Percentiles rank a stretch among this genome's conserved stretches.
These are phyloP conservation scores for Homarus americanus DNA, from an alignment of 1,140 invertebrate genomes.

Conservation along the genomic window DNA sequence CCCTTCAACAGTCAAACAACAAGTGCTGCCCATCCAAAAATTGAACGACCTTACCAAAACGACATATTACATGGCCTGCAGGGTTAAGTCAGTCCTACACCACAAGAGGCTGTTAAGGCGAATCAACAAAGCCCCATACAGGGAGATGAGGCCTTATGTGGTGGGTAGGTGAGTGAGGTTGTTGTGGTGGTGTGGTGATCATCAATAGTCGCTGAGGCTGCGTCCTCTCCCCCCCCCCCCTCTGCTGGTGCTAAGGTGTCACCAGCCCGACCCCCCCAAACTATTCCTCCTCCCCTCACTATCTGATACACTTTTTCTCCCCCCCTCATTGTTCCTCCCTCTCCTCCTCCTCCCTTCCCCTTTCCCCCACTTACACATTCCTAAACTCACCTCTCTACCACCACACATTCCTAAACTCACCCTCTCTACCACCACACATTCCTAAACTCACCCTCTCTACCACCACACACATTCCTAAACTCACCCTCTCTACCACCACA, in stretches of 20 bases:
- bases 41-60: neutral
- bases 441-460: too few relatives aligned
- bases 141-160: neutral
- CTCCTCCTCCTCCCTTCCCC: neutral
- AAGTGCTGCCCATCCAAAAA: constrained; percentile 17
- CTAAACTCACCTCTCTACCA: neutral
- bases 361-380: neutral
- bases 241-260: constrained; percentile 9
- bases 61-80: constrained; percentile 5
- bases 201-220: constrained; percentile 42
- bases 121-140: neutral
- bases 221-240: neutral
- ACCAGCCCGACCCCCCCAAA: neutral
- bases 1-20: too few relatives aligned
- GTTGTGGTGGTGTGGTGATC: neutral
- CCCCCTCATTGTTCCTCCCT: neutral
- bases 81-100: constrained; percentile 8
- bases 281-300: neutral
- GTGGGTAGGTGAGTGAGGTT: neutral
- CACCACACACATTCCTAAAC: too few relatives aligned
- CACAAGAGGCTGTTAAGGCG: neutral
- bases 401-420: too few relatives aligned
- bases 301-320: neutral
- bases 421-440: too few relatives aligned
- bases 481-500: too few relatives aligned